Base-by-base conservation (phyloP, 1,140 invertebrate species). In the Sitobion miscanthi region DNA sequence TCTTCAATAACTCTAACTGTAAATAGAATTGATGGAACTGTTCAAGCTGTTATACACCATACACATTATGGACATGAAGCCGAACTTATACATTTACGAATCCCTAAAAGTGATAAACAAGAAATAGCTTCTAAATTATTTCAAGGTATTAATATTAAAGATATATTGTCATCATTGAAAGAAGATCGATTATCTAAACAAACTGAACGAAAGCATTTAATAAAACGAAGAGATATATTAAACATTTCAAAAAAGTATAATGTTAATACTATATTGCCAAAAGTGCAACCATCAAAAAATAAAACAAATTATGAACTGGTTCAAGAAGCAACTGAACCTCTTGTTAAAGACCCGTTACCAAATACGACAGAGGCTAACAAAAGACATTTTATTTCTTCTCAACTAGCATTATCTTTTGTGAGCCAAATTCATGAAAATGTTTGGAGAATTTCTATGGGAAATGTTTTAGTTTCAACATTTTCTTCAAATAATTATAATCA, bases 241-340 rank as follows among this genome's bases (percentile, higher is more conserved):
- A 90, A 90, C 25, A 69, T 90, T 90, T 90, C 89, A 20, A 69
- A 90, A 90, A 90, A 90, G 38, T 69, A 90, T 69, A 90, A 90
- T 90, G 52, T 90, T 90, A 45, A 90, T 21, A 69, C 47, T 69
- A 69, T 69, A 30, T 62, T n/a, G 0, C 38, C 89, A 69, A 69
- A 62, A 47, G 14, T 45, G 20, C 38, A 23, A 69, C 25, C 9
- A 23, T 30, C 23, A 69, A 69, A 90, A 69, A 62, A 69, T 25
- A 62, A 42, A 42, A 38, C 38, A 62, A 42, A 54, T 9, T 14
- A 45, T 52, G 7, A 90, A 49, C 17, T 9, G 20, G 7, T 1
- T 30, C 52, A 90, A 42, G 5, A 62, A 62, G 30, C 14, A n/a
- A 7, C 20, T n/a, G 45, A 30, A 69, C 25, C 38, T 30, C 2